Conservation (phyloP, 1,140 invertebrate species). For the Sweltsa coloradensis region DNA sequence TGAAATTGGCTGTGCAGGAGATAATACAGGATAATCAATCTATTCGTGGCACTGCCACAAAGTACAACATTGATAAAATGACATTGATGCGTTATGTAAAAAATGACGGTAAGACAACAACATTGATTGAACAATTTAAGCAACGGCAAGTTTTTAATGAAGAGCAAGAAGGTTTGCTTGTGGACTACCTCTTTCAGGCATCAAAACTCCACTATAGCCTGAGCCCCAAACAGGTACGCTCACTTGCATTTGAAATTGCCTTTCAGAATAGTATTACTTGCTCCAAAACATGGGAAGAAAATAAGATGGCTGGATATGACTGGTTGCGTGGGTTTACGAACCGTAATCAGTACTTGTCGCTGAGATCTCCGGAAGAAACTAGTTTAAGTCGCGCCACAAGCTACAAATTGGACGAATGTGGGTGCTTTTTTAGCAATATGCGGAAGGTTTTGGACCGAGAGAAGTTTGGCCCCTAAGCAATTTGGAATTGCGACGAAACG, state of each 20-base stretch:
- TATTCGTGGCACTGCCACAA: too few relatives aligned
- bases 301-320: constrained; percentile 24
- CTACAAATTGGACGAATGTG: constrained; percentile 11
- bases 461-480: constrained; percentile 1
- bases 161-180: too few relatives aligned
- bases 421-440: background rate
- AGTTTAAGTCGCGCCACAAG: constrained; percentile 7
- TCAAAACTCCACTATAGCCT: too few relatives aligned
- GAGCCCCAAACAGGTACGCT: too few relatives aligned
- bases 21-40: too few relatives aligned
- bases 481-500: constrained; percentile 27
- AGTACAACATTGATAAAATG: too few relatives aligned
- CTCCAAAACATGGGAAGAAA: constrained; percentile 24
- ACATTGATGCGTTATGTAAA: too few relatives aligned
- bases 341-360: constrained; percentile 21
- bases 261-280: background rate
- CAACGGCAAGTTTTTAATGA: too few relatives aligned
- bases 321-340: constrained; percentile 27
- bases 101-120: too few relatives aligned
- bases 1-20: too few relatives aligned
- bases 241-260: constrained; percentile 23
- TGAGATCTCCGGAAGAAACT: constrained; percentile 3
- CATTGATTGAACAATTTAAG: too few relatives aligned
- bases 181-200: too few relatives aligned
- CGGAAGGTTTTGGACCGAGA: background rate